A percentile compares a stretch with the other conserved stretches of the same genome.
These are phyloP conservation scores for Loriculus beryllinus DNA, from an alignment of 2,797 vertebrate genomes.

Conservation along the genomic window DNA sequence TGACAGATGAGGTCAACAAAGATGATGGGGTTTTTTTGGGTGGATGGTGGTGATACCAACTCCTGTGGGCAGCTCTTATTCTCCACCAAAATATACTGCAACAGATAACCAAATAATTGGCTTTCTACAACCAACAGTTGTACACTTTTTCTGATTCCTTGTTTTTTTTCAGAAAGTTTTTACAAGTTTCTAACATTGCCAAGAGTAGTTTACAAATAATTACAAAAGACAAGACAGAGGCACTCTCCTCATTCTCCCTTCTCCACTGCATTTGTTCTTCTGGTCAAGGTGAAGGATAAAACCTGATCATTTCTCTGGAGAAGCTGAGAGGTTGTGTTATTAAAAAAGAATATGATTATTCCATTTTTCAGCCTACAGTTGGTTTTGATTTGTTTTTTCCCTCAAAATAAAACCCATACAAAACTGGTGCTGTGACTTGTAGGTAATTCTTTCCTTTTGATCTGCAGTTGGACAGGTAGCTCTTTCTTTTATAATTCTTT, in stretches of 20 bases:
- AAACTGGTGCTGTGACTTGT: not conserved
- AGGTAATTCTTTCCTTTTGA: not conserved
- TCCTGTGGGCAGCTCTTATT: not conserved
- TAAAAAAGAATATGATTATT: not conserved
- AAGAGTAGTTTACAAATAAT: not conserved
- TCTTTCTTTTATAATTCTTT: not conserved
- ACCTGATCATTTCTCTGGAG: not conserved
- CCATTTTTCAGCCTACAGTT: not conserved
- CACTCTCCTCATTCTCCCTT: not conserved
- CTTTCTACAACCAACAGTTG: not conserved
- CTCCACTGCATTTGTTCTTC: not conserved
- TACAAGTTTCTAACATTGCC: not conserved
- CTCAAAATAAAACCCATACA: not conserved
- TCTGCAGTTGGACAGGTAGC: not conserved
- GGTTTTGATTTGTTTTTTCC: not conserved
- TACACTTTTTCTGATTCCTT: not conserved
- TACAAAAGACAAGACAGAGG: not conserved
- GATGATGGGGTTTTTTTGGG: rapidly evolving
- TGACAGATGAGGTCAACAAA: not conserved
- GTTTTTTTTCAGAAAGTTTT: not conserved
- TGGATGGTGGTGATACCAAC: not conserved
- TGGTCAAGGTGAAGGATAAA: not conserved
- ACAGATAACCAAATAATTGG: not conserved
- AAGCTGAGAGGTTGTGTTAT: not conserved
- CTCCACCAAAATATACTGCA: not conserved